Evolutionary conservation across 2,113 vertebrate genomes (phyloP).

Genomic region (Chinchilla lanigera): DNA sequence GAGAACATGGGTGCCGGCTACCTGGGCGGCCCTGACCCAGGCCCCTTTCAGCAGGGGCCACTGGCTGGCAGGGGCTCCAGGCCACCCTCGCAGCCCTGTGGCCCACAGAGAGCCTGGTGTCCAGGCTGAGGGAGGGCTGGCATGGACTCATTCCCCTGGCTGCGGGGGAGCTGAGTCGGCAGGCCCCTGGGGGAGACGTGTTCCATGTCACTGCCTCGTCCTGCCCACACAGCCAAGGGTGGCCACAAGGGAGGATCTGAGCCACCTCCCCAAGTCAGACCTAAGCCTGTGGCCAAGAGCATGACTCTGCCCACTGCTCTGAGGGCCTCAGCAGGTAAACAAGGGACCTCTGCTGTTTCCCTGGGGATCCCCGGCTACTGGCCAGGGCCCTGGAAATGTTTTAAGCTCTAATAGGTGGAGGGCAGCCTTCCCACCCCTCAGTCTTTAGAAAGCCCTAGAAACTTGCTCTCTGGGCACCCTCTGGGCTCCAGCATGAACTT

Average conservation of each 20-base stretch:
- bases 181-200: not conserved
- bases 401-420: not conserved
- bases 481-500: not conserved
- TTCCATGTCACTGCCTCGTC: not conserved
- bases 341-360: not conserved
- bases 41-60: not conserved
- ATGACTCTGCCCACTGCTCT: not conserved
- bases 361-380: not conserved
- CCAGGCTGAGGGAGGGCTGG: not conserved
- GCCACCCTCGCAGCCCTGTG: not conserved
- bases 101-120: not conserved
- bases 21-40: not conserved
- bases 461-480: not conserved
- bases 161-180: not conserved
- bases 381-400: not conserved
- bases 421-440: too few relatives aligned
- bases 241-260: not conserved
- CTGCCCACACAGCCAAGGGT: not conserved
- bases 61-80: not conserved
- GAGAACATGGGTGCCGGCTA: not conserved
- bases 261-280: not conserved
- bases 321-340: not conserved
- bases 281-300: not conserved
- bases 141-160: not conserved
- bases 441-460: not conserved